phyloP scores from a whole-genome alignment of 2,797 vertebrate genomes.

The Lagodon rhomboides region DNA sequence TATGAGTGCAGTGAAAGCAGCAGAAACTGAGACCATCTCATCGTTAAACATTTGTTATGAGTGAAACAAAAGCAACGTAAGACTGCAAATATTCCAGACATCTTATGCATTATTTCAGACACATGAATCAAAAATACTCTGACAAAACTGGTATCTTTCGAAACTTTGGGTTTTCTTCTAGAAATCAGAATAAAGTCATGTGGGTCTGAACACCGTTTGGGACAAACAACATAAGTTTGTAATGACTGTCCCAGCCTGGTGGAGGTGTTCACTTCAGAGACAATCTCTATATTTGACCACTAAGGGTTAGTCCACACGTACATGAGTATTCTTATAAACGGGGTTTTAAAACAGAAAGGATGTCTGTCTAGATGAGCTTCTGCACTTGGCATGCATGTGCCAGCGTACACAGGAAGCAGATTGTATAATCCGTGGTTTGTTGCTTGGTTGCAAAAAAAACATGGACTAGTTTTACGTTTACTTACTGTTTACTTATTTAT shows the following conservation, averaged over 20 bases:
- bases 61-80: background rate
- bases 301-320: background rate
- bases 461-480: too few relatives aligned
- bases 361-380: too few relatives aligned
- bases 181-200: background rate
- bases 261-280: too few relatives aligned
- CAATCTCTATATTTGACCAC: background rate
- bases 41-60: background rate
- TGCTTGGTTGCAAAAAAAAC: too few relatives aligned
- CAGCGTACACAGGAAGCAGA: too few relatives aligned
- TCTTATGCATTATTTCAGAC: background rate
- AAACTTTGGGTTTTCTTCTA: background rate
- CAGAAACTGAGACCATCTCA: background rate
- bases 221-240: background rate
- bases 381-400: too few relatives aligned
- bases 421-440: too few relatives aligned
- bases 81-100: background rate
- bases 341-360: too few relatives aligned
- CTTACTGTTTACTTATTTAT: too few relatives aligned
- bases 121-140: background rate
- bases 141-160: background rate
- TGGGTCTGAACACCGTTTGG: background rate
- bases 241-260: too few relatives aligned
- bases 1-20: constrained; percentile 1
- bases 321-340: too few relatives aligned